phyloP scores from a whole-genome alignment of 2,797 vertebrate species.

The Halcyon smyrnensis region DNA sequence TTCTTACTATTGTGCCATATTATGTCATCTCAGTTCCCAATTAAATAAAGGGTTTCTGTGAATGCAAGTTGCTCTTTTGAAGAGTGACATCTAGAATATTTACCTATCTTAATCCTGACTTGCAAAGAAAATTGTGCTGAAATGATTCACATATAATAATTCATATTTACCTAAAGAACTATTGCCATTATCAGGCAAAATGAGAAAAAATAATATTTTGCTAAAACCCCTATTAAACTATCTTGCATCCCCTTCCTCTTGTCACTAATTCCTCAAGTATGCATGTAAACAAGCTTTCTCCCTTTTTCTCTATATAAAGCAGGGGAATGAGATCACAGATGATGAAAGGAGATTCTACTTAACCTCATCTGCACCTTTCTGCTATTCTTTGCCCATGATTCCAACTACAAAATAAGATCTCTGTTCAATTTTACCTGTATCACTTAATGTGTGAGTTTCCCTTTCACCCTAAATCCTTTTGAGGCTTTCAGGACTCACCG shows the following conservation, averaged over 20 bases:
- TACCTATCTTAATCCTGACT: conserved; percentile 2
- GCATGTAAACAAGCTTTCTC: conserved; percentile 53
- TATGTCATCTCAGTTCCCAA: not conserved
- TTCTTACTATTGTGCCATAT: not conserved
- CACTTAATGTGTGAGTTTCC: not conserved
- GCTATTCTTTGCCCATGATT: not conserved
- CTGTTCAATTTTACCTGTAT: not conserved
- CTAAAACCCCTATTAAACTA: conserved; percentile 58
- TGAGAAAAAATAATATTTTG: conserved; percentile 54
- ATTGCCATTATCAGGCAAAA: not conserved
- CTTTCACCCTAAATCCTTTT: not conserved
- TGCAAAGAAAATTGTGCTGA: not conserved
- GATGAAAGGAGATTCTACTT: not conserved
- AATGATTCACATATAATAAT: not conserved
- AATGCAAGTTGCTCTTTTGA: not conserved
- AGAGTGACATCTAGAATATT: not conserved
- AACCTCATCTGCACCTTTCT: not conserved
- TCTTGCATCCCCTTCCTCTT: not conserved
- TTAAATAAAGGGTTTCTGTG: not conserved
- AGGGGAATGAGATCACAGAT: not conserved
- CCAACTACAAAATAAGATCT: not conserved
- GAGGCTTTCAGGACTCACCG: not conserved
- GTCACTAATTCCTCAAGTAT: conserved; percentile 60
- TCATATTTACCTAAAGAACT: conserved; percentile 36
- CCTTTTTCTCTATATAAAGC: not conserved